Evolutionary conservation across 2,113 vertebrate species (phyloP).

Genomic region (Butorides virescens): DNA sequence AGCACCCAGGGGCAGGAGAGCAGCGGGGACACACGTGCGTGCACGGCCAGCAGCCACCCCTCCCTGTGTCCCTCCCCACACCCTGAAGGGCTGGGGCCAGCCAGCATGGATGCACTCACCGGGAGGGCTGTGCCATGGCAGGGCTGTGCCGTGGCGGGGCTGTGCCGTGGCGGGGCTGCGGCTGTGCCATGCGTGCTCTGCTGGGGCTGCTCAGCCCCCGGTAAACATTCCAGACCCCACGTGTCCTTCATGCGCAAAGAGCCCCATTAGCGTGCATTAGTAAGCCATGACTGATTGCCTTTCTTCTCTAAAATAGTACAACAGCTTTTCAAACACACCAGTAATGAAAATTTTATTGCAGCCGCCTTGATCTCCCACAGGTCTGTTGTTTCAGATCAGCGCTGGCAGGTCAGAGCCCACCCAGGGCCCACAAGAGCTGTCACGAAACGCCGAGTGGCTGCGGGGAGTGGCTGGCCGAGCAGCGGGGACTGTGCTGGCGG

Average conservation of each 20-base stretch:
- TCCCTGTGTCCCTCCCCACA: fast-evolving
- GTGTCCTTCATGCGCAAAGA: background rate
- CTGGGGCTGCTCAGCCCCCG: background rate
- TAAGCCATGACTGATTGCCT: background rate
- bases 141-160: too few relatives aligned
- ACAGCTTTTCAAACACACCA: background rate
- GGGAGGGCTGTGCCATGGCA: background rate
- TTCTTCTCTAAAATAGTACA: background rate
- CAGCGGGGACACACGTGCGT: fast-evolving
- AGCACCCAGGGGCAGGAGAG: background rate
- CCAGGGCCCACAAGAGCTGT: background rate
- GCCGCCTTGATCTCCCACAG: background rate
- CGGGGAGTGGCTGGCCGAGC: background rate
- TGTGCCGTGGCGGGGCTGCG: background rate
- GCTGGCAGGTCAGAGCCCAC: background rate
- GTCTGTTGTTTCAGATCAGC: background rate
- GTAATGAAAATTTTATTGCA: background rate
- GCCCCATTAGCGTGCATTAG: background rate
- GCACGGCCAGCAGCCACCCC: fast-evolving
- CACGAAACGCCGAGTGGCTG: fast-evolving
- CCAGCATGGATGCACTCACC: fast-evolving
- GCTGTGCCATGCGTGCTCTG: background rate
- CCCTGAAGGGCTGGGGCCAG: background rate
- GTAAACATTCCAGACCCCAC: background rate
- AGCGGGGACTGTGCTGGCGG: background rate